Evolutionary conservation across 2,113 vertebrate genomes (phyloP), one percentile per base, ranked within the genome.

Genomic region (Agapornis roseicollis): DNA sequence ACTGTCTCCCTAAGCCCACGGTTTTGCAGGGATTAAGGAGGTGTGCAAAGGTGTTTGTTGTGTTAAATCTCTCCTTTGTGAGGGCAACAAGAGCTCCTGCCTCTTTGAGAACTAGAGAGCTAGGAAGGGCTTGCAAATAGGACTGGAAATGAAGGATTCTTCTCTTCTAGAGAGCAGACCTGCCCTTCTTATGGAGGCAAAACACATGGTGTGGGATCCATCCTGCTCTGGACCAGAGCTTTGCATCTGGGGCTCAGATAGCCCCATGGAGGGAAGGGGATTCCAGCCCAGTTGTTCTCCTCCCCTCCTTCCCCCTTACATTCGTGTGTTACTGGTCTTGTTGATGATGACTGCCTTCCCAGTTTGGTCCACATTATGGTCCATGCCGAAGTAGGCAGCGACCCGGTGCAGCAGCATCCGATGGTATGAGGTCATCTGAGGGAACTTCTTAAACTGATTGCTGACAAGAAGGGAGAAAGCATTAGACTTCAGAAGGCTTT

Each of bases 381-480:
- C 99, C 99, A 99, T 99, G 77, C 99, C 99, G 6, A 99, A 99
- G 95, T 99, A 99, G 41, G 99, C 99, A n/a, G 99, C 99, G 22
- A 99, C 99, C 6, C 99, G 98, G 96, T 99, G 99, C 93, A 99
- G 98, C 96, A 99, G 98, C 99, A 99, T 99, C 95, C 99, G 98
- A 85, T 99, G 99, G 97, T 99, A 99, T 11, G 99, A 99, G 96
- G 99, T 99, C 99, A 99, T 99, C 98, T 99, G 99, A 93, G 99
- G 99, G 95, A 99, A 99, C 98, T 99, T 99, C 98, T 99, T 99
- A 97, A 99, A 99, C 96, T 99, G 99, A 96, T 99, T 99, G 98
- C 99, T 99, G 95, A 71, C 95, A 60, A 68, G 25, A 90, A 44
- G 61, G 22, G 35, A 46, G 69, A 91, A 71, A 71, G 79, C 64